Evolutionary conservation across 1,140 invertebrate genomes (phyloP), one percentile per base, ranked within the genome.

Genomic region (Drosophila aff.): DNA sequence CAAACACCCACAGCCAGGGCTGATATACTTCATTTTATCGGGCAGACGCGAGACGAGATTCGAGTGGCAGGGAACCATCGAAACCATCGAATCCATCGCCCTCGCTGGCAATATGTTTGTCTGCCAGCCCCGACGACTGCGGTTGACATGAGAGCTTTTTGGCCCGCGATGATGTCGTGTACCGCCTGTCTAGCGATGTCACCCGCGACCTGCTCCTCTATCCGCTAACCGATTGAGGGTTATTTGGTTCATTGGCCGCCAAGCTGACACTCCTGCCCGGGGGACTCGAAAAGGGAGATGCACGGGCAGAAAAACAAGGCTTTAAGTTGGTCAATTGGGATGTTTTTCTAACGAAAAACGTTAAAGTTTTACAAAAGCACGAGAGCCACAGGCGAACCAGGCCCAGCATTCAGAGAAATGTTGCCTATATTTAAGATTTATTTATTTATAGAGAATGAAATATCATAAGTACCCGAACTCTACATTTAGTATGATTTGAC

Each of bases 21-120:
- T 44, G 61, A 73, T 55, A 87, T 89, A 90, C 84, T 87, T 87
- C 85, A 87, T 84, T 87, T 89, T 87, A 87, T 87, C 84, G 80
- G 74, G 65, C 77, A 81, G 82, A 78, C 78, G 66, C 69, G 67
- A 52, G 76, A 64, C 83, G 76, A 82, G 66, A 79, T 82, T 80
- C 72, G 77, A 79, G 82, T 85, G 82, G 71, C 64, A 69, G 47
- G 63, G 31, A 44, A 52, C 47, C 66, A 52, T 38, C 69, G 46
- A 15, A 63, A 36, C 53, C 55, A 66, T 28, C 18, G 40, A 44
- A 44, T 44, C 43, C 46, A 60, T 5, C 38, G 57, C 49, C 44
- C 46, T 16, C 61, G 44, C 50, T 41, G 57, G 60, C 64, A 78
- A 69, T 78, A 59, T 67, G 75, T 72, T 72, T 71, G 49, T 63